Evolutionary conservation across 1,140 invertebrate species (phyloP).

Genomic region (Lordiphosa collinella): DNA sequence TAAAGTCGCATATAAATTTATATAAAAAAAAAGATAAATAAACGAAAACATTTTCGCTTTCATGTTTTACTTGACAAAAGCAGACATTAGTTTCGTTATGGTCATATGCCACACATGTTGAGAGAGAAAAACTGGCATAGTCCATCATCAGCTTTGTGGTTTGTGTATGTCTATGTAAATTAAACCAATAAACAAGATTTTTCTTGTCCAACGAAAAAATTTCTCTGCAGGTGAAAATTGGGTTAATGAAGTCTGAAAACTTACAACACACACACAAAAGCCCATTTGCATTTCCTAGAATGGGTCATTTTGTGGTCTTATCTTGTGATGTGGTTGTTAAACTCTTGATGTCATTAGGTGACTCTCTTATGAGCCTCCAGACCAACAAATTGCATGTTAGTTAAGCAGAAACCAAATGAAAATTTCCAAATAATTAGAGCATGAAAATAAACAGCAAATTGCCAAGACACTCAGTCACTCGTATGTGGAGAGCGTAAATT

Average conservation of each 20-base stretch:
- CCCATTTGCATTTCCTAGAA: background rate
- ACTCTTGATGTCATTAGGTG: constrained; percentile 10
- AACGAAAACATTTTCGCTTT: constrained; percentile 24
- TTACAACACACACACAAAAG: background rate
- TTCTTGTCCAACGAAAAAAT: constrained; percentile 43
- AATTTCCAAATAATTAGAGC: constrained; percentile 77
- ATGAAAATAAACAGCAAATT: constrained; percentile 72
- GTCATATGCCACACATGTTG: constrained; percentile 48
- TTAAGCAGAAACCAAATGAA: constrained; percentile 41
- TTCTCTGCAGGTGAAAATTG: constrained; percentile 65
- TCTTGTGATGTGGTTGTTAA: constrained; percentile 6
- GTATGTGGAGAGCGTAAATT: constrained; percentile 41
- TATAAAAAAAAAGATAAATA: constrained; percentile 21
- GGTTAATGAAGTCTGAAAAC: constrained; percentile 48
- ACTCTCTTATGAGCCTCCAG: constrained; percentile 19
- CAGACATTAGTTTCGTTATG: constrained; percentile 69
- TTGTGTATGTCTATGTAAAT: constrained; percentile 45
- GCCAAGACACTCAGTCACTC: constrained; percentile 29
- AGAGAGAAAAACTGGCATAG: constrained; percentile 32
- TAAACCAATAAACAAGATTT: constrained; percentile 60
- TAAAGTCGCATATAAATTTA: constrained; percentile 12
- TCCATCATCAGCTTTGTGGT: background rate
- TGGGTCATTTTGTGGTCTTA: background rate
- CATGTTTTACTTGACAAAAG: constrained; percentile 46
- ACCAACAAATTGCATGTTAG: constrained; percentile 65